phyloP scores from a whole-genome alignment of 2,797 vertebrate species.

The Ctenopoma multispine region DNA sequence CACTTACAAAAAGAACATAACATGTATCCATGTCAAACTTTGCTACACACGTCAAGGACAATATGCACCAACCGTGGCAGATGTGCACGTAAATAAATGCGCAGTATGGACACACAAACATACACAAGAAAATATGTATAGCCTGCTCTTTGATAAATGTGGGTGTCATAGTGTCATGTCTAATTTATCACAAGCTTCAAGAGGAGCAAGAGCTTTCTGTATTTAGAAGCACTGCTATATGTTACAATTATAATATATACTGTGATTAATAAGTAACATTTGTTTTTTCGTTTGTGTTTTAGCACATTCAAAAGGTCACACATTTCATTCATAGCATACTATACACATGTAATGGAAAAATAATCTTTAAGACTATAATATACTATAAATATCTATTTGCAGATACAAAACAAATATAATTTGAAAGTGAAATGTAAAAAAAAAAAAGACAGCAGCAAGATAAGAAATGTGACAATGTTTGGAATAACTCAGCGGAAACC shows the following conservation, averaged over 20 bases:
- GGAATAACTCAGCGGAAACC: conserved; percentile 7
- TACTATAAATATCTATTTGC: conserved; percentile 17
- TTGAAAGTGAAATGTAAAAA: conserved; percentile 10
- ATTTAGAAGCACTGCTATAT: conserved; percentile 7
- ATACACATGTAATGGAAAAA: conserved; percentile 6
- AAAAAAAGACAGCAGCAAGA: conserved; percentile 19
- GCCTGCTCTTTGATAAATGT: conserved; percentile 29
- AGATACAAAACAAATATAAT: conserved; percentile 20
- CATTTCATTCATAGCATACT: not conserved
- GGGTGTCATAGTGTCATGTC: conserved; percentile 32
- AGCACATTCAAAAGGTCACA: conserved; percentile 8
- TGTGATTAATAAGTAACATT: conserved; percentile 1
- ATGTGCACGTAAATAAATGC: not conserved
- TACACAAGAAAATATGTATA: not conserved
- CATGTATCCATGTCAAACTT: conserved; percentile 1
- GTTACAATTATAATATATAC: not conserved
- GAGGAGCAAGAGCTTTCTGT: not conserved
- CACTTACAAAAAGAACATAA: conserved; percentile 8
- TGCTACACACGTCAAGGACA: conserved; percentile 20
- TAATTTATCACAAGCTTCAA: conserved; percentile 48
- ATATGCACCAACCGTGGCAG: not conserved
- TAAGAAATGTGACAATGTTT: conserved; percentile 12
- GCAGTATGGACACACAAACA: not conserved
- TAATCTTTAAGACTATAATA: not conserved
- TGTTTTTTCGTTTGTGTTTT: not conserved